phyloP scores from a whole-genome alignment of 2,888 invertebrate genomes.

The Mythimna lalbum region DNA sequence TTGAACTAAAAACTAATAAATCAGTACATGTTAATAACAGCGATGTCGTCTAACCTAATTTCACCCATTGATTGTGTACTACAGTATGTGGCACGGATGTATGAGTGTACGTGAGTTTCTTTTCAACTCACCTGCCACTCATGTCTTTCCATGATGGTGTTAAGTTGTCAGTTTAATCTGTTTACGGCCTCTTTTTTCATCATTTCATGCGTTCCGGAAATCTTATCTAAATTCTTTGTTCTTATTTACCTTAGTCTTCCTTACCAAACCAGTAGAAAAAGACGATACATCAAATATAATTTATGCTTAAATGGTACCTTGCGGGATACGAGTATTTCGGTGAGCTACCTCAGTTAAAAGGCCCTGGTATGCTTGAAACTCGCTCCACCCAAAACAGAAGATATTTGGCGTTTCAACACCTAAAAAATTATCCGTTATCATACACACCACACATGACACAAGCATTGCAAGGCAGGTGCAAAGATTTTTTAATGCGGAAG shows the following conservation, averaged over 20 bases:
- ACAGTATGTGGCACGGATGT: conserved; percentile 71
- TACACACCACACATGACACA: too few species aligned
- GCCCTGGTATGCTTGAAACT: too few species aligned
- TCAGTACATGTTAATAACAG: conserved; percentile 50
- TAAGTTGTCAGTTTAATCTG: conserved; percentile 20
- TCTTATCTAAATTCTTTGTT: background rate
- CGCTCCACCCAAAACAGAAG: too few species aligned
- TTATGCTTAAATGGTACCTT: too few species aligned
- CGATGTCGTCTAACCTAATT: conserved; percentile 72
- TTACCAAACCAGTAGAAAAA: background rate
- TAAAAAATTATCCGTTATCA: background rate
- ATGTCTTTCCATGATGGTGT: conserved; percentile 39
- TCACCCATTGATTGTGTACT: conserved; percentile 72
- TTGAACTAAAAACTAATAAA: conserved; percentile 43
- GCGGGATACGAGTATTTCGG: too few species aligned
- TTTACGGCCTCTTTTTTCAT: conserved; percentile 12
- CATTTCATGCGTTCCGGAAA: background rate
- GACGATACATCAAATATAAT: background rate
- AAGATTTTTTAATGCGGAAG: conserved; percentile 1
- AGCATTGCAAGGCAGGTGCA: background rate
- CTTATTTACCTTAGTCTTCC: background rate
- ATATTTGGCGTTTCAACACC: too few species aligned
- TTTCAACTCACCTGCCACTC: conserved; percentile 52
- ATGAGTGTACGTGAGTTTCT: conserved; percentile 67
- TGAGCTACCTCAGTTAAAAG: too few species aligned